Conservation (phyloP, 2,888 invertebrate species). For the Cheilosia grossa region DNA sequence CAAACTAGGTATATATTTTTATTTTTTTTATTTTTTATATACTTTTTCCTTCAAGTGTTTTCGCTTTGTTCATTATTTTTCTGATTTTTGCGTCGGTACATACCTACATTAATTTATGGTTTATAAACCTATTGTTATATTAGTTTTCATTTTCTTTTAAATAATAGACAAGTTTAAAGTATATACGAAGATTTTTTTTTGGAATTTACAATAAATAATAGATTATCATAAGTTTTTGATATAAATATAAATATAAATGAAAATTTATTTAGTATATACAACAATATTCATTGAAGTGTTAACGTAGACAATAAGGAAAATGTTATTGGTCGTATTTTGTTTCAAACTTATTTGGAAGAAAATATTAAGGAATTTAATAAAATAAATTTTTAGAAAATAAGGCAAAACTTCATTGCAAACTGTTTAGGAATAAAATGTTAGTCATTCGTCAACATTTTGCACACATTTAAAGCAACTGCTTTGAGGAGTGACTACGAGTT, state of each 20-base stretch:
- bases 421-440: too few species aligned
- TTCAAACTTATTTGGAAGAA: neutral
- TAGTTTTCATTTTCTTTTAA: conserved; percentile 46
- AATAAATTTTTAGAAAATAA: conserved; percentile 7
- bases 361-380: neutral
- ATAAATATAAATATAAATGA: conserved; percentile 9
- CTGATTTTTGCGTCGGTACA: conserved; percentile 53
- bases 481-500: too few species aligned
- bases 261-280: conserved; percentile 45
- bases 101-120: conserved; percentile 66
- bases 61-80: conserved; percentile 53
- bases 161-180: conserved; percentile 62
- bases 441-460: too few species aligned
- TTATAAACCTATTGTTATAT: conserved; percentile 57
- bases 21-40: too few species aligned
- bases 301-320: conserved; percentile 9
- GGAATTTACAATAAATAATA: conserved; percentile 61
- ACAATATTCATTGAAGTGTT: conserved; percentile 28
- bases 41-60: conserved; percentile 37
- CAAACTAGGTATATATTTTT: conserved; percentile 48
- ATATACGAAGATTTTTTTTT: conserved; percentile 21
- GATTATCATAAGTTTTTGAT: conserved; percentile 48
- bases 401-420: neutral
- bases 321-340: conserved; percentile 27
- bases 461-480: too few species aligned